Conservation (phyloP, 1,140 invertebrate species). For the Nixonia krombeini region DNA sequence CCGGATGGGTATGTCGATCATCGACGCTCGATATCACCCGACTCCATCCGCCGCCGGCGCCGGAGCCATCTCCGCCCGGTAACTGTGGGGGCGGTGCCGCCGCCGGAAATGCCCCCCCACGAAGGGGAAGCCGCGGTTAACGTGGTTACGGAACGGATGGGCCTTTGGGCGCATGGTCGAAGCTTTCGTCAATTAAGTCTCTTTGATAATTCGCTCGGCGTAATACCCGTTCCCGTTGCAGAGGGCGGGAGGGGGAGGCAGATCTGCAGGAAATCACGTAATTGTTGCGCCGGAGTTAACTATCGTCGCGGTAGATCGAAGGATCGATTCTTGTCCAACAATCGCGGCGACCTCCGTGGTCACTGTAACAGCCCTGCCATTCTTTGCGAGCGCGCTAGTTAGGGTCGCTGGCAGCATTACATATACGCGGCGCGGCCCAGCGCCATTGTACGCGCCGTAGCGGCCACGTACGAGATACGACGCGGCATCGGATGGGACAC, state of each 20-base stretch:
- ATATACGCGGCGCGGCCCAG: slow-evolving; percentile 21
- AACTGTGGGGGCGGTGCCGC: no score
- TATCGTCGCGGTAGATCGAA: slow-evolving; percentile 50
- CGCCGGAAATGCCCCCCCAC: no score
- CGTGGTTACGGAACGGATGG: background rate
- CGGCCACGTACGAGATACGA: slow-evolving; percentile 37
- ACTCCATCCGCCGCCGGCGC: no score
- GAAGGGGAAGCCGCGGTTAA: no score
- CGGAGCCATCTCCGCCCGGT: no score
- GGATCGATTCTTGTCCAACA: slow-evolving; percentile 28
- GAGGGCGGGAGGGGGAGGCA: slow-evolving; percentile 32
- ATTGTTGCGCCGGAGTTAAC: slow-evolving; percentile 67
- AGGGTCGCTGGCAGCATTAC: slow-evolving; percentile 21
- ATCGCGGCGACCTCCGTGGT: slow-evolving; percentile 34
- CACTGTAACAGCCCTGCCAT: slow-evolving; percentile 44
- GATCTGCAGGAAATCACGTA: slow-evolving; percentile 63
- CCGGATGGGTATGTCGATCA: no score
- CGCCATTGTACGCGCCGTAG: slow-evolving; percentile 26
- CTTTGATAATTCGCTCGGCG: slow-evolving; percentile 26
- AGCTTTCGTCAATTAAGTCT: slow-evolving; percentile 10
- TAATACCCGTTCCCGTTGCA: slow-evolving; percentile 58
- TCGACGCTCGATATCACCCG: no score
- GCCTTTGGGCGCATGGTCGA: slow-evolving; percentile 5
- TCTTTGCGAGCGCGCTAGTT: slow-evolving; percentile 34
- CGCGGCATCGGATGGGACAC: slow-evolving; percentile 38